Percentiles rank a stretch among this genome's conserved stretches.
phyloP scores from a whole-genome alignment of 2,888 invertebrate species.

The Thecocarcelia acutangulata region DNA sequence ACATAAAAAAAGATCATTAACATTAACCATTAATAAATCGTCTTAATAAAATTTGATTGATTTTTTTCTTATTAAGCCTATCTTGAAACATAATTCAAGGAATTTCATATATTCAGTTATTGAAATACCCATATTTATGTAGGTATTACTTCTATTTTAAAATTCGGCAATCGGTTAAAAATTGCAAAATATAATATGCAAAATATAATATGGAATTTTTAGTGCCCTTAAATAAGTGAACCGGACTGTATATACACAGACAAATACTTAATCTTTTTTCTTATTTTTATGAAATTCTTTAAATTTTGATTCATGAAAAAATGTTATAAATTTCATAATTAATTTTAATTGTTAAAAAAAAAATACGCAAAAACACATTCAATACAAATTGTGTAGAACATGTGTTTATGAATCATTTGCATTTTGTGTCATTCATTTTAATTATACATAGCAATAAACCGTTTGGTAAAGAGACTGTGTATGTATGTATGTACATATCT shows the following conservation, averaged over 20 bases:
- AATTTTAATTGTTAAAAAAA: slow-evolving; percentile 46
- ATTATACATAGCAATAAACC: slow-evolving; percentile 20
- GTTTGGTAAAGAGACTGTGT: not conserved
- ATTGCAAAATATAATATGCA: too few species aligned
- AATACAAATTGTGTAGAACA: slow-evolving; percentile 48
- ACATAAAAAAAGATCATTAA: too few species aligned
- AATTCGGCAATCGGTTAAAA: too few species aligned
- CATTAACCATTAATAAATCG: too few species aligned
- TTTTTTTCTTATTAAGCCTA: too few species aligned
- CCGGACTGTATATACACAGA: slow-evolving; percentile 3
- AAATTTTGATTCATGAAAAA: slow-evolving; percentile 24
- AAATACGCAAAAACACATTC: slow-evolving; percentile 8
- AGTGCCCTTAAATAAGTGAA: too few species aligned
- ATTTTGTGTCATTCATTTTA: slow-evolving; percentile 46
- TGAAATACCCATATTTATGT: too few species aligned
- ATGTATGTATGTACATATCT: slow-evolving; percentile 1
- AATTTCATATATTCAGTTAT: too few species aligned
- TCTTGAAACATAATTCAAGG: too few species aligned
- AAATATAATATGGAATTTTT: too few species aligned
- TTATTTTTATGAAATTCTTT: slow-evolving; percentile 19
- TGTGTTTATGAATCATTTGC: slow-evolving; percentile 62
- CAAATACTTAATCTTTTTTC: slow-evolving; percentile 27
- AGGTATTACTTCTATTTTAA: too few species aligned
- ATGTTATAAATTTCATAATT: slow-evolving; percentile 48
- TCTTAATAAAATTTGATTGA: too few species aligned